Evolutionary conservation across 2,888 invertebrate species (phyloP).

Genomic region (Caenorhabditis sulstoni): DNA sequence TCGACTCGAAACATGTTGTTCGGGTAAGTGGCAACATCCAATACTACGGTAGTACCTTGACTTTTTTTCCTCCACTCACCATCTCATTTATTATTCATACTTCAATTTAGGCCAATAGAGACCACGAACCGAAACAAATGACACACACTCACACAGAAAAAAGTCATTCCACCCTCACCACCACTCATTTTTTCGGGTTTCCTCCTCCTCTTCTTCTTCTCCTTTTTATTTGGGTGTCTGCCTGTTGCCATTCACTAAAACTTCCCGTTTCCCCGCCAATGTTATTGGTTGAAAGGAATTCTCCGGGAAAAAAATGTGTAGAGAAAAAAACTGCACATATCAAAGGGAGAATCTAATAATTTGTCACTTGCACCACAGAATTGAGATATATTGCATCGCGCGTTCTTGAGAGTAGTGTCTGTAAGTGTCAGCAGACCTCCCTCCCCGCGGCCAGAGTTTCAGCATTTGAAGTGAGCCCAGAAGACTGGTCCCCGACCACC

Average conservation of each 20-base stretch:
- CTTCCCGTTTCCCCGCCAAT: too few relatives aligned
- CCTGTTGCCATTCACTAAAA: too few relatives aligned
- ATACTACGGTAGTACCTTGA: conserved; percentile 8
- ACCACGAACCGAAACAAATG: conserved; percentile 22
- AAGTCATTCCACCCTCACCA: conserved; percentile 33
- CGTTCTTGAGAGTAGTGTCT: neutral
- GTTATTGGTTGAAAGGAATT: too few relatives aligned
- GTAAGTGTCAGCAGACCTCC: too few relatives aligned
- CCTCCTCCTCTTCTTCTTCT: neutral
- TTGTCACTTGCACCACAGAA: conserved; percentile 1
- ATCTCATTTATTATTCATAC: conserved; percentile 46
- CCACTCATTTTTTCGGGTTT: neutral
- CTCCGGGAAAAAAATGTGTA: too few relatives aligned
- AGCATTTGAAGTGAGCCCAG: too few relatives aligned
- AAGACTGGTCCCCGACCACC: too few relatives aligned
- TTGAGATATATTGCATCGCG: neutral
- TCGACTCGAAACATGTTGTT: neutral
- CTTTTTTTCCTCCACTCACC: neutral
- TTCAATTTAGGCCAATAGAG: conserved; percentile 39
- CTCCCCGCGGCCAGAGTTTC: too few relatives aligned
- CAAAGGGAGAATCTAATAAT: neutral
- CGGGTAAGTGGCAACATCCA: neutral
- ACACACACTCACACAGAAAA: conserved; percentile 10
- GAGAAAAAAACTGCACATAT: neutral
- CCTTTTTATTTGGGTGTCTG: neutral